Base-by-base conservation (phyloP, 2,888 invertebrate species). In the Aphrophora alni region DNA sequence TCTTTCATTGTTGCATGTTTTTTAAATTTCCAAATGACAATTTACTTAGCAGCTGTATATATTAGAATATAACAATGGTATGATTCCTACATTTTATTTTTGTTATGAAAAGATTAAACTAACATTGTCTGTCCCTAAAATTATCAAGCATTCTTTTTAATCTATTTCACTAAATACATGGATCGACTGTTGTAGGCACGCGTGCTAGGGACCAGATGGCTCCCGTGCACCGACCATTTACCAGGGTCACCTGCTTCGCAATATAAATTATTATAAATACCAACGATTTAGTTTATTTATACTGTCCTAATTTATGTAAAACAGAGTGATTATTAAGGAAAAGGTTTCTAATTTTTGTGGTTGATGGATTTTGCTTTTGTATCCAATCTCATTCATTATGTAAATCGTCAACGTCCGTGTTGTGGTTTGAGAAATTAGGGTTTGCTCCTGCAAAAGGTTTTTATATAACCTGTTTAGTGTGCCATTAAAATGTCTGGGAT, bases 231-330 rank as follows among this genome's bases (percentile, higher is more conserved):
- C 8, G n/a, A n/a, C n/a, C n/a, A n/a, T n/a, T n/a, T n/a, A n/a
- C n/a, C n/a, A n/a, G 7, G 59, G 59, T 59, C 59, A 59, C 59
- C 59, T 59, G 59, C 59, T 59, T 59, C 59, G 59, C 59, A 59
- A 59, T 59, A 59, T 59, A 59, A 44, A 59, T 59, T 59, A 59
- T 59, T 21, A 44, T 44, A 44, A 44, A 44, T 59, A n/a, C 59
- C n/a, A 8, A 21, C 21, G 21, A 59, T 21, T n/a, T 59, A 21
- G 21, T 44, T 59, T 59, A 59, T 59, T 59, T 59, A 59, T 59
- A 21, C 59, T 59, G 59, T 10, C 59, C 59, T 59, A 59, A 59
- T 59, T 21, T 59, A 59, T 59, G 59, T 59, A 59, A 59, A 59
- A 59, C 21, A n/a, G 59, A 14, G 59, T 59, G 59, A n/a, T 59